A percentile compares a stretch with the other conserved stretches of the same genome.
phyloP scores from a whole-genome alignment of 2,797 vertebrate species.

The Iguana delicatissima region DNA sequence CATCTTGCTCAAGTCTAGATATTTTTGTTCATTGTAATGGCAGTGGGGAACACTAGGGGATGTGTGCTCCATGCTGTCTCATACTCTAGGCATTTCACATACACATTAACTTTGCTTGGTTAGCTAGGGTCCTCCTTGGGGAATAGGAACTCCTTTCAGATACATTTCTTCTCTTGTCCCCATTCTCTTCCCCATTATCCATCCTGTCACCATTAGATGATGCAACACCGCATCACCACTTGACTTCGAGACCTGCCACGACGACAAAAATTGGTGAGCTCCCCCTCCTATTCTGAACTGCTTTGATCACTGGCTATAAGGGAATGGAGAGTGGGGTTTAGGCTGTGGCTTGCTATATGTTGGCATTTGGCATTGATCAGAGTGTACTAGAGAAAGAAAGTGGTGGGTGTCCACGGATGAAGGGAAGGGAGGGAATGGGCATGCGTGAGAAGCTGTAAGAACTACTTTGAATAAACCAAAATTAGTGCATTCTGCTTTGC shows the following conservation, averaged over 20 bases:
- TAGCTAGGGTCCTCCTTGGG: conserved; percentile 67
- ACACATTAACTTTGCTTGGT: conserved; percentile 57
- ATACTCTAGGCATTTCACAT: conserved; percentile 49
- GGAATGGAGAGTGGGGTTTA: conserved; percentile 54
- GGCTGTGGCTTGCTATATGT: conserved; percentile 44
- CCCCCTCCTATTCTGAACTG: conserved; percentile 69
- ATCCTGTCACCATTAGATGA: conserved; percentile 79
- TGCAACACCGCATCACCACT: conserved; percentile 81
- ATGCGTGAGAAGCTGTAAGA: conserved; percentile 27
- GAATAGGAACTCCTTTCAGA: conserved; percentile 76
- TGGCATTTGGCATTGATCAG: conserved; percentile 46
- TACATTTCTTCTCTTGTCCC: conserved; percentile 80
- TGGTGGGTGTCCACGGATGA: conserved; percentile 52
- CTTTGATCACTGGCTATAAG: conserved; percentile 69
- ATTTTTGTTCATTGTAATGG: conserved; percentile 58
- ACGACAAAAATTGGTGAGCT: conserved; percentile 81
- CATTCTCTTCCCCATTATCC: conserved; percentile 75
- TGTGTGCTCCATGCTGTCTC: conserved; percentile 44
- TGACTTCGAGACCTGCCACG: conserved; percentile 77
- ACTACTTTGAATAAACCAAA: conserved; percentile 23
- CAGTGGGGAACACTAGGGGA: conserved; percentile 51
- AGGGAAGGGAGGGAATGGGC: conserved; percentile 33
- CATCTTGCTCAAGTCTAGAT: conserved; percentile 61
- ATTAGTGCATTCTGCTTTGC: conserved; percentile 46
- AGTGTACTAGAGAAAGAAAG: conserved; percentile 57